A percentile compares a stretch with the other conserved stretches of the same genome.
phyloP scores from a whole-genome alignment of 2,113 vertebrate species.

The Gopherus evgoodei region DNA sequence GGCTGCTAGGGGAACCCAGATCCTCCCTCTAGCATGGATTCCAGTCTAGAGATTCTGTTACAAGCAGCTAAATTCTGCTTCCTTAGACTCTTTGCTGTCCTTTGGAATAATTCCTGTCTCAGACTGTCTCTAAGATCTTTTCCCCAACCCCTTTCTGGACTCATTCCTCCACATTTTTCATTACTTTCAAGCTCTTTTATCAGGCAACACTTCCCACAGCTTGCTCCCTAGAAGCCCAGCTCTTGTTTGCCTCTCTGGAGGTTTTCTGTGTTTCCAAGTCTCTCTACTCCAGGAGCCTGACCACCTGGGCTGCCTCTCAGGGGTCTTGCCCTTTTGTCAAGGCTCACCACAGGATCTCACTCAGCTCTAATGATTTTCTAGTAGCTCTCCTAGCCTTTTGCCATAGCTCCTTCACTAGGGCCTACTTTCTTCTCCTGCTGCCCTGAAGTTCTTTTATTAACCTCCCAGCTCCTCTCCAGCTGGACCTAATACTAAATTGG shows the following conservation, averaged over 20 bases:
- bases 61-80: background rate
- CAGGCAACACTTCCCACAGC: background rate
- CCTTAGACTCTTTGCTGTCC: background rate
- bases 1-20: background rate
- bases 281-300: background rate
- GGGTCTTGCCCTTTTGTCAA: background rate
- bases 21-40: background rate
- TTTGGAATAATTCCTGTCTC: background rate
- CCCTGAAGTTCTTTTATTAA: background rate
- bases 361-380: background rate
- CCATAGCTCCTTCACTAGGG: background rate
- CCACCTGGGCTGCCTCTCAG: background rate
- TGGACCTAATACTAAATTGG: background rate
- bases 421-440: background rate
- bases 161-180: background rate
- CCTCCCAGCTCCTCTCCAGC: background rate
- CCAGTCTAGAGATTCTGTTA: background rate
- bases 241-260: background rate
- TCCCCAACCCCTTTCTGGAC: background rate
- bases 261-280: background rate
- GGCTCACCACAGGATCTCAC: background rate
- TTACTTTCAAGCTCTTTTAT: background rate
- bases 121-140: background rate
- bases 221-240: background rate
- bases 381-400: background rate